A percentile compares a stretch with the other conserved stretches of the same genome.
Conservation (phyloP, 2,888 invertebrate genomes). For the Alentia gelatinosa region DNA sequence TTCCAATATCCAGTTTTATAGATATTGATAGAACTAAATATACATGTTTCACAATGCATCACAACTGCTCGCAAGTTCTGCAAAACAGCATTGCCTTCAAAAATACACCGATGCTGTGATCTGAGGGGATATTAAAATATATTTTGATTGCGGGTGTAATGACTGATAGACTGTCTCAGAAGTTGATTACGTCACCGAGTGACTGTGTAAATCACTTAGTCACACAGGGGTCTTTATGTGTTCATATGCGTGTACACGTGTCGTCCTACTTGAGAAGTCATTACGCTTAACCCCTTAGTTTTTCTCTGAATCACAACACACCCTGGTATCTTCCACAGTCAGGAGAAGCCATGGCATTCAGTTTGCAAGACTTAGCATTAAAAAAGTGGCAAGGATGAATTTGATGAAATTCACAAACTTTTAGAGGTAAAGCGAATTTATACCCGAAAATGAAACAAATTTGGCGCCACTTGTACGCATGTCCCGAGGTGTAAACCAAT, state of each 20-base stretch:
- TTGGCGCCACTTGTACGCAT: conserved; percentile 48
- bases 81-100: not conserved
- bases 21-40: too few species aligned
- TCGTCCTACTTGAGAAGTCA: not conserved
- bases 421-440: not conserved
- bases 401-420: not conserved
- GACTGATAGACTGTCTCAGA: not conserved
- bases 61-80: too few species aligned
- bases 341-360: too few species aligned
- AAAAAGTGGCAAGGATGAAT: not conserved
- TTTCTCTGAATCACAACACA: not conserved
- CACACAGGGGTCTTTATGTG: not conserved
- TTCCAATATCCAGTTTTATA: too few species aligned
- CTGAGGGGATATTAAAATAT: too few species aligned
- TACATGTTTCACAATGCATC: too few species aligned
- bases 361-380: not conserved
- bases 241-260: not conserved
- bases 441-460: not conserved
- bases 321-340: not conserved
- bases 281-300: conserved; percentile 20
- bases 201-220: not conserved
- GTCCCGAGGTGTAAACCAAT: conserved; percentile 54
- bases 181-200: not conserved
- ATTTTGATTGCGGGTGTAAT: not conserved
- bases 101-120: too few species aligned